Evolutionary conservation across 2,797 vertebrate species (phyloP).

Genomic region (Xerus rutilus): DNA sequence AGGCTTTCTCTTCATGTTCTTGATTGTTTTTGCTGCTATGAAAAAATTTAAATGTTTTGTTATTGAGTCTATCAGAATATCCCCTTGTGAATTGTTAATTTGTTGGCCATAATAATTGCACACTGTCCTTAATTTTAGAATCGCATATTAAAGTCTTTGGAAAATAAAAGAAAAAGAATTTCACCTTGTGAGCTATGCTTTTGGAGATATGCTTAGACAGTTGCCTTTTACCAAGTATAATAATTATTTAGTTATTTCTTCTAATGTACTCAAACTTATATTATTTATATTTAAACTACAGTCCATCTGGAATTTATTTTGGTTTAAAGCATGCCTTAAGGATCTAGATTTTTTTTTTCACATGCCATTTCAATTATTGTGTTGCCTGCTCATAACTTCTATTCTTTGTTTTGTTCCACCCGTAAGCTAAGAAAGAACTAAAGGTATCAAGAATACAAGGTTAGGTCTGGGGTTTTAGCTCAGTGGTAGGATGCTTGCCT

Average conservation of each 20-base stretch:
- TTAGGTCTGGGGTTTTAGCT: background rate
- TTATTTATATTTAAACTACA: conserved; percentile 77
- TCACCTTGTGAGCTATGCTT: background rate
- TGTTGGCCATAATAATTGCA: no score
- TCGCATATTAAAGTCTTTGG: no score
- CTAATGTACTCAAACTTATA: conserved; percentile 59
- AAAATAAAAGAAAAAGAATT: background rate
- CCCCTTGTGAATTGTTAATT: background rate
- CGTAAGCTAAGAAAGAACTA: background rate
- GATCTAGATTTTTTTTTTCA: conserved; percentile 45
- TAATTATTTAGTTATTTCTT: conserved; percentile 71
- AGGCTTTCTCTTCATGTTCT: no score
- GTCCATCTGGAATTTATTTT: conserved; percentile 77
- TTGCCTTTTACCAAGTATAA: conserved; percentile 55
- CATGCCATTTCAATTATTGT: conserved; percentile 52
- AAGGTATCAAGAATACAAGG: background rate
- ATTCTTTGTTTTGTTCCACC: background rate
- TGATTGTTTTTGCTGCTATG: no score
- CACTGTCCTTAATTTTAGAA: no score
- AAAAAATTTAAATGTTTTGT: background rate
- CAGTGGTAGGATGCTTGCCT: no score
- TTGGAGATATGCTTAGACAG: background rate
- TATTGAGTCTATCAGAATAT: conserved; percentile 33
- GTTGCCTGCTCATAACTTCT: conserved; percentile 9
- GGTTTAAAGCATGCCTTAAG: conserved; percentile 45